Evolutionary conservation across 2,797 vertebrate species (phyloP), one percentile per base, ranked within the genome.

Genomic region (Hoplostethus atlanticus): DNA sequence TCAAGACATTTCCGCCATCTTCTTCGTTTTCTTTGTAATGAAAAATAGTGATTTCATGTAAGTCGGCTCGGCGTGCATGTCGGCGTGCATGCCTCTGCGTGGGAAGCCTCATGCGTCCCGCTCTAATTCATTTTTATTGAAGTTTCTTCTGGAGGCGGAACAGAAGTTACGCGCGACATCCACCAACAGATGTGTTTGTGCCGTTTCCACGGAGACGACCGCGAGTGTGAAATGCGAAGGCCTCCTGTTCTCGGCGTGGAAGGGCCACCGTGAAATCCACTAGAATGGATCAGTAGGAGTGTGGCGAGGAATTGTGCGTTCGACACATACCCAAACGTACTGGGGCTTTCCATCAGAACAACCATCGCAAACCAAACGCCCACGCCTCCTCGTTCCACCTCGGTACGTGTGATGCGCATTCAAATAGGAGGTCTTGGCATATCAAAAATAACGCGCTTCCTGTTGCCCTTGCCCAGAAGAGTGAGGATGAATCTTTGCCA

Each of bases 341-440:
- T 71, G 84, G 58, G 73, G 71, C 72, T 88, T 79, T 87, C 69
- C 75, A 63, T 64, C 25, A 42, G 72, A 71, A 50, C 66, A 82
- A 88, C 91, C 88, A 84, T 90, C 86, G 85, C 82, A 88, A 91
- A 84, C 80, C 77, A 21, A 88, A 85, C 87, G 84, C 87, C 79
- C 83, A 77, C 86, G 85, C 63, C 75, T 87, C 64, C 77, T 79
- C 83, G 61, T 79, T 84, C 73, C 82, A 63, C 77, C 77, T 83
- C 1, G 44, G 47, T 58, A 38, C 38, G 0, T 55, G 68, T 62
- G 73, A 70, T 53, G 73, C 69, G 84, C 86, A 86, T 91, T 86
- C 76, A 57, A 9, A 73, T 12, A 68, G 72, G 38, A 1, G 0
- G 7, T 65, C 68, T 56, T 6, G 28, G 55, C 55, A 46, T 63